Percentiles rank a stretch among this genome's conserved stretches.
Conservation (phyloP, 2,888 invertebrate species). For the Ametastegia equiseti region DNA sequence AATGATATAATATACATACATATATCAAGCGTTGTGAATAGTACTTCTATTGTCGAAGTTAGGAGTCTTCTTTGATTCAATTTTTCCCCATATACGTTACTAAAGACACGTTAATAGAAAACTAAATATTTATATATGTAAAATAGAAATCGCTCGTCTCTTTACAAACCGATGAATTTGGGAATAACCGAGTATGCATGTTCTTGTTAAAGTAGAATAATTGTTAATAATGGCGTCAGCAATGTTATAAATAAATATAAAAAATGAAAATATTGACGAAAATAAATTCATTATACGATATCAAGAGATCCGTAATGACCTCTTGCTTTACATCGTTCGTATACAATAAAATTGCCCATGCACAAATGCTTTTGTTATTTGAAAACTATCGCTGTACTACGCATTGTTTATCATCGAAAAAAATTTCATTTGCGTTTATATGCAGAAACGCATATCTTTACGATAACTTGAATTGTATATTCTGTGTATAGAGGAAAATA, state of each 20-base stretch:
- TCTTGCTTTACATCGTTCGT: constrained; percentile 1
- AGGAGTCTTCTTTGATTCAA: constrained; percentile 18
- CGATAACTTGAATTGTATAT: not conserved
- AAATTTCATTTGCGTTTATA: not conserved
- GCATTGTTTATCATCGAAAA: not conserved
- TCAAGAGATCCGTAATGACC: not conserved
- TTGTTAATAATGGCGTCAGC: constrained; percentile 38
- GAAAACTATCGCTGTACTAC: constrained; percentile 10
- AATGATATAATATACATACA: not conserved
- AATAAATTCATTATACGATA: constrained; percentile 19
- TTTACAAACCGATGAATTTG: constrained; percentile 15
- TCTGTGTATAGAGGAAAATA: not conserved
- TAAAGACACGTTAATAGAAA: not conserved
- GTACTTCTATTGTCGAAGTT: not conserved
- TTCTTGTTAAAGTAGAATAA: constrained; percentile 38
- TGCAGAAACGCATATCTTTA: constrained; percentile 27
- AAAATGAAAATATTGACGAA: not conserved
- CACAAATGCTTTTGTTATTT: not conserved
- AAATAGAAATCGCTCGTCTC: constrained; percentile 27
- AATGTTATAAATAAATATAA: constrained; percentile 28
- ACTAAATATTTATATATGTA: not conserved
- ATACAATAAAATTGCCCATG: constrained; percentile 6
- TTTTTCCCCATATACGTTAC: not conserved
- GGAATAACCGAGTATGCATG: not conserved
- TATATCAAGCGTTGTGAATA: constrained; percentile 1